Evolutionary conservation across 2,797 vertebrate genomes (phyloP).

Genomic region (Pogoniulus pusillus): DNA sequence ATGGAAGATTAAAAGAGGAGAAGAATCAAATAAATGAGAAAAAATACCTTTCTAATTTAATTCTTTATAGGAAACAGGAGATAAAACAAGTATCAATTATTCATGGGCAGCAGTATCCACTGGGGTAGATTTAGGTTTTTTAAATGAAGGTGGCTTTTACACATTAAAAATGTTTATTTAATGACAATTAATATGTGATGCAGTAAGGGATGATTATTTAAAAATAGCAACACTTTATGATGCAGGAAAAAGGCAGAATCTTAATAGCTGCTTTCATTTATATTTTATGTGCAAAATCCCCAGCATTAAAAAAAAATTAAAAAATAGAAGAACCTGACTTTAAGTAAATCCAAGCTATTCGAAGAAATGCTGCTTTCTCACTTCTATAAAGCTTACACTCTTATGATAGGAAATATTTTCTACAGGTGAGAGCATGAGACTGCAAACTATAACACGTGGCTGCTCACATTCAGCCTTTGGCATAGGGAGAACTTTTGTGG

Average conservation of each 20-base stretch:
- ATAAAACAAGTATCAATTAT: conserved; percentile 34
- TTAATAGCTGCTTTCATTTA: conserved; percentile 54
- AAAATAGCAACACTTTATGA: conserved; percentile 28
- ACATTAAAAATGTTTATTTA: conserved; percentile 52
- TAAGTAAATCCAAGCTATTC: conserved; percentile 16
- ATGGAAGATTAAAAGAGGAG: conserved; percentile 31
- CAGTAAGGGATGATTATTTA: neutral
- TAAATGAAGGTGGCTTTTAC: conserved; percentile 6
- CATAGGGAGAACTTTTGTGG: neutral
- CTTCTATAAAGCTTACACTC: neutral
- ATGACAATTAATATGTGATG: conserved; percentile 24
- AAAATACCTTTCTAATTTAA: neutral
- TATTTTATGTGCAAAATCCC: conserved; percentile 26
- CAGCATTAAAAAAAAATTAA: conserved; percentile 37
- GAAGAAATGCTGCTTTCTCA: neutral
- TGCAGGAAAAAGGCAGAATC: conserved; percentile 14
- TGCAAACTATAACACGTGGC: neutral
- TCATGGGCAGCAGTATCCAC: neutral
- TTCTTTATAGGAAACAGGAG: neutral
- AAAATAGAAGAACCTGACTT: neutral
- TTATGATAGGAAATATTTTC: neutral
- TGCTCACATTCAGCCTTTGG: neutral
- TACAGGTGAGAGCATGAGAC: neutral
- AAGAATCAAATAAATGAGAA: neutral
- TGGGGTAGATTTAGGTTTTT: too few relatives aligned